A percentile compares a stretch with the other conserved stretches of the same genome.
These are phyloP conservation scores for Desmodus rotundus DNA, from an alignment of 2,113 vertebrate species.

Conservation along the genomic window DNA sequence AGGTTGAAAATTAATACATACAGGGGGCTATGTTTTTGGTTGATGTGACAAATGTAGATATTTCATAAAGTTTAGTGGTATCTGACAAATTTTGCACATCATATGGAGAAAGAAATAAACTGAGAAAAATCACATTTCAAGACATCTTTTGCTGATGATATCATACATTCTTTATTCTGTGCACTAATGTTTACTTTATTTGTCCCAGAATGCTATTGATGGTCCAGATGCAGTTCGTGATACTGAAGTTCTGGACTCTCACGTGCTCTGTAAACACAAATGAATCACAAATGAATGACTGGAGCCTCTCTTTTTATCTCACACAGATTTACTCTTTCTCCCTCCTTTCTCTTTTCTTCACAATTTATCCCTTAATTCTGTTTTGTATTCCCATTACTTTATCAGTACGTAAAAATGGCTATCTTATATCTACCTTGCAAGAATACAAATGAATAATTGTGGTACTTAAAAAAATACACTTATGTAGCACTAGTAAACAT, in stretches of 20 bases:
- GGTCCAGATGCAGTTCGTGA: not conserved
- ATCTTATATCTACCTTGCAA: not conserved
- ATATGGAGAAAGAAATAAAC: not conserved
- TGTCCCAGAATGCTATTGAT: not conserved
- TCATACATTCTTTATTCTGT: not conserved
- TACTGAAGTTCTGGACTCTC: not conserved
- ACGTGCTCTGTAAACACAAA: not conserved
- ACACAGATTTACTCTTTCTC: not conserved
- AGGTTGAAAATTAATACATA: not conserved
- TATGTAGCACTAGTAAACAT: not conserved
- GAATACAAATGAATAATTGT: not conserved
- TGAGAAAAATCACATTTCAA: not conserved
- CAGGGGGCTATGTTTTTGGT: not conserved
- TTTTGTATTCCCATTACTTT: not conserved
- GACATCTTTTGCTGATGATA: not conserved
- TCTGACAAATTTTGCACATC: not conserved
- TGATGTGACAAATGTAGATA: not conserved
- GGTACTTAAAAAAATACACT: not conserved
- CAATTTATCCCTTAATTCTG: not conserved
- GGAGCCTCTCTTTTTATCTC: not conserved
- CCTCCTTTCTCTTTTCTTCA: not conserved
- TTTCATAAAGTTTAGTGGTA: not conserved
- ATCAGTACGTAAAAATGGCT: not conserved
- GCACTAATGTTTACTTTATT: not conserved
- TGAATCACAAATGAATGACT: not conserved